These are phyloP conservation scores for Desoria tigrina DNA, from an alignment of 2,888 invertebrate species.

Conservation along the genomic window DNA sequence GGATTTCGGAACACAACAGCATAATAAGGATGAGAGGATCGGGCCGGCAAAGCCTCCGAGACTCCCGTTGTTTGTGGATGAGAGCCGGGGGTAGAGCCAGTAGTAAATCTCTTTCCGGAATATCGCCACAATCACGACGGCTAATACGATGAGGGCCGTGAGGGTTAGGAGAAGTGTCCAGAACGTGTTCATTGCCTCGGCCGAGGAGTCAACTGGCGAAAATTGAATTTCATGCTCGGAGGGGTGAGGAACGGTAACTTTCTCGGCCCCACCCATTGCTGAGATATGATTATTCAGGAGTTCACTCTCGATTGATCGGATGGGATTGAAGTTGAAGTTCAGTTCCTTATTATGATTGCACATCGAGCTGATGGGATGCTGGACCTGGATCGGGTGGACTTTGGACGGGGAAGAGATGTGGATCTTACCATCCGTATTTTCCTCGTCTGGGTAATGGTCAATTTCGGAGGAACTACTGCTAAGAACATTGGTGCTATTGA, in stretches of 20 bases:
- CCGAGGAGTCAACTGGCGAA: slow-evolving; percentile 12
- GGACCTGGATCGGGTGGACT: slow-evolving; percentile 16
- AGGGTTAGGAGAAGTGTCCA: slow-evolving; percentile 37
- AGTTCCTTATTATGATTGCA: slow-evolving; percentile 29
- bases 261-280: slow-evolving; percentile 35
- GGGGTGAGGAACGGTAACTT: slow-evolving; percentile 31
- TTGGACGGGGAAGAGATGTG: not conserved
- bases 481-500: slow-evolving; percentile 6
- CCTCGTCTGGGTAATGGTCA: slow-evolving; percentile 17
- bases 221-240: slow-evolving; percentile 22
- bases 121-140: slow-evolving; percentile 36
- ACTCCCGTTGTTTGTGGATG: not conserved
- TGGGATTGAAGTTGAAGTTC: slow-evolving; percentile 28
- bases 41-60: not conserved
- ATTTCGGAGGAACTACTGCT: slow-evolving; percentile 10
- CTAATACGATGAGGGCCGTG: slow-evolving; percentile 30
- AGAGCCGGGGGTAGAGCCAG: slow-evolving; percentile 22
- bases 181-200: slow-evolving; percentile 13
- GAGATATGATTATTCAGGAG: slow-evolving; percentile 41
- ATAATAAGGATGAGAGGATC: slow-evolving; percentile 14
- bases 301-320: slow-evolving; percentile 31
- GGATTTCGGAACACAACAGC: slow-evolving; percentile 23
- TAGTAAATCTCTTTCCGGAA: slow-evolving; percentile 47
- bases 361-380: slow-evolving; percentile 61
- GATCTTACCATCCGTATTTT: slow-evolving; percentile 2